Conservation (phyloP, 2,797 vertebrate genomes). For the Alectoris magna region DNA sequence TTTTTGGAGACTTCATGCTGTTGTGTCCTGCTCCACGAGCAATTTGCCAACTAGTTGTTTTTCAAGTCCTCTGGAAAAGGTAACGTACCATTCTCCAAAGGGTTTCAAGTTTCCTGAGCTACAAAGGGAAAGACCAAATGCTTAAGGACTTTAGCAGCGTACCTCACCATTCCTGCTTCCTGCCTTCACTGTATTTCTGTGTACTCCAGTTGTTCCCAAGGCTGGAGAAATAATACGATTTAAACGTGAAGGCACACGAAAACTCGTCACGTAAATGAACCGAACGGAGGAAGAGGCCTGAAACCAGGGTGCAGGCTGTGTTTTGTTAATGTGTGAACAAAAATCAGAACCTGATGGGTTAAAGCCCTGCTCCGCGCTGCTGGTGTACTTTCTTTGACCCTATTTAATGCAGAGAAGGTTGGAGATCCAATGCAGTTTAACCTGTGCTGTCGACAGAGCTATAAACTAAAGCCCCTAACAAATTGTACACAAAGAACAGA, state of each 20-base stretch:
- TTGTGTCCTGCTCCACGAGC: constrained; percentile 46
- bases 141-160: constrained; percentile 49
- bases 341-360: constrained; percentile 61
- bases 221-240: neutral
- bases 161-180: neutral
- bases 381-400: constrained; percentile 77
- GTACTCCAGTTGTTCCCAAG: constrained; percentile 16
- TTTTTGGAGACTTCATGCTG: constrained; percentile 38
- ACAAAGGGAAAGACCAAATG: constrained; percentile 7
- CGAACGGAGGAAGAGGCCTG: neutral
- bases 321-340: neutral
- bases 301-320: neutral
- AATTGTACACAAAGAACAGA: constrained; percentile 56
- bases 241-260: neutral
- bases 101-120: constrained; percentile 38
- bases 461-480: constrained; percentile 72
- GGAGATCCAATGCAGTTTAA: constrained; percentile 72
- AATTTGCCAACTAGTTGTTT: constrained; percentile 57
- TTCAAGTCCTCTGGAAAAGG: constrained; percentile 63
- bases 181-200: neutral
- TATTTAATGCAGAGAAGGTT: constrained; percentile 63
- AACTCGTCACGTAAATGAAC: neutral
- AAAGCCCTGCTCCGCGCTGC: constrained; percentile 31
- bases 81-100: constrained; percentile 24
- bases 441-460: constrained; percentile 67